Evolutionary conservation across 2,113 vertebrate genomes (phyloP), one percentile per base, ranked within the genome.

Genomic region (Rhynchomys soricoides): DNA sequence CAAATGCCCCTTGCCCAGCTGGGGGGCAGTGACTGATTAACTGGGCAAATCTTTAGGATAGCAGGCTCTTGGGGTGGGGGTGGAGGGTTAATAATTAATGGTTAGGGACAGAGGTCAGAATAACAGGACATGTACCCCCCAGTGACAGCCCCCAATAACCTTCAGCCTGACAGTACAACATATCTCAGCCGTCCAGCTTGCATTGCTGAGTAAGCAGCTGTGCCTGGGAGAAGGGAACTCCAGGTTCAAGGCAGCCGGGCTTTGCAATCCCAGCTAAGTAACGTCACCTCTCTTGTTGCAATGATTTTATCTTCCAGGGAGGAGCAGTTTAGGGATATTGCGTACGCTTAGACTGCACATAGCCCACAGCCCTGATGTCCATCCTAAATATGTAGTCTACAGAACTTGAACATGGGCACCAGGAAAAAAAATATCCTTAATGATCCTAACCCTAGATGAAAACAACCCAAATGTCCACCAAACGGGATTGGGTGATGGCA

Each of bases 21-120:
- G 48, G 48, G 55, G 91, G 91, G 8, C 70, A 77, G 92, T 97
- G 96, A 97, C 92, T 95, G 52, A 97, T 97, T 97, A 98, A 98
- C 97, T 50, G 95, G 81, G 37, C 6, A 78, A 45, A 78, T 88
- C 52, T 95, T 97, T 81, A 96, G 95, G 81, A 37, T 82, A 78
- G 68, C 26, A 34, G 59, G 15, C 77, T 93, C 75, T 22, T 91
- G 81, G n/a, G 81, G 70, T 34, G 82, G 82, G 17, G 29, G 59
- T 7, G 17, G 29, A 29, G 1, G 29, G 91, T 95, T 95, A 97
- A 98, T 95, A n/a, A 97, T 98, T 97, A 97, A 95, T 64, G 19
- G 34, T 68, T 87, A 21, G 78, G 96, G 91, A 86, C 96, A 98
- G 91, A 97, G 97, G 96, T 95, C 96, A 97, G 66, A 96, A 40